A percentile compares a stretch with the other conserved stretches of the same genome.
Evolutionary conservation across 2,888 invertebrate species (phyloP).

Genomic region (Conistra vaccinii): DNA sequence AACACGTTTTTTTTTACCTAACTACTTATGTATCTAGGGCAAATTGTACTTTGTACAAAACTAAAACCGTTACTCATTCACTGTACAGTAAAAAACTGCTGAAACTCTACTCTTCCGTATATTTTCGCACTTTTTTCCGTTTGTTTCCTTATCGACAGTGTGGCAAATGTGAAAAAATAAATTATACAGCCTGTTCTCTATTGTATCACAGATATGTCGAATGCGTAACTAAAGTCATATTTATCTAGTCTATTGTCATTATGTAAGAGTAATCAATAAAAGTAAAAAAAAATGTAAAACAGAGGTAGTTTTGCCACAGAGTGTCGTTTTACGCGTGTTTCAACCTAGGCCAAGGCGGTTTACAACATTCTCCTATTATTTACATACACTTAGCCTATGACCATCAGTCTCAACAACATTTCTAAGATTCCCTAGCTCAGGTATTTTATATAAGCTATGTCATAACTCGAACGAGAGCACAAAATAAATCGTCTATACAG

Average conservation of each 20-base stretch:
- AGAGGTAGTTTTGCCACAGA: constrained; percentile 87
- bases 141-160: constrained; percentile 77
- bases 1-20: constrained; percentile 88
- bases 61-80: constrained; percentile 83
- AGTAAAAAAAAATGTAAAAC: constrained; percentile 71
- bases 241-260: constrained; percentile 78
- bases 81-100: constrained; percentile 84
- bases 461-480: constrained; percentile 83
- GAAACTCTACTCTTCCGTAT: constrained; percentile 76
- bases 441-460: constrained; percentile 85
- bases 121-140: constrained; percentile 74
- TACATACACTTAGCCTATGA: constrained; percentile 90
- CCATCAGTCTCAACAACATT: constrained; percentile 89
- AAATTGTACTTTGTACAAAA: constrained; percentile 91
- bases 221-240: constrained; percentile 81
- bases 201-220: constrained; percentile 89
- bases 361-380: constrained; percentile 90
- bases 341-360: constrained; percentile 89
- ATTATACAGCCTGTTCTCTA: constrained; percentile 83
- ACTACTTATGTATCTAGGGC: constrained; percentile 90
- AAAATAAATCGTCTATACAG: constrained; percentile 84
- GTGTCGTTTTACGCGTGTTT: constrained; percentile 82
- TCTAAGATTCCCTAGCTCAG: constrained; percentile 86
- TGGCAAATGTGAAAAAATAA: constrained; percentile 82
- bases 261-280: constrained; percentile 70